Base-by-base conservation (phyloP, 2,888 invertebrate genomes). In the Clivina fossor region DNA sequence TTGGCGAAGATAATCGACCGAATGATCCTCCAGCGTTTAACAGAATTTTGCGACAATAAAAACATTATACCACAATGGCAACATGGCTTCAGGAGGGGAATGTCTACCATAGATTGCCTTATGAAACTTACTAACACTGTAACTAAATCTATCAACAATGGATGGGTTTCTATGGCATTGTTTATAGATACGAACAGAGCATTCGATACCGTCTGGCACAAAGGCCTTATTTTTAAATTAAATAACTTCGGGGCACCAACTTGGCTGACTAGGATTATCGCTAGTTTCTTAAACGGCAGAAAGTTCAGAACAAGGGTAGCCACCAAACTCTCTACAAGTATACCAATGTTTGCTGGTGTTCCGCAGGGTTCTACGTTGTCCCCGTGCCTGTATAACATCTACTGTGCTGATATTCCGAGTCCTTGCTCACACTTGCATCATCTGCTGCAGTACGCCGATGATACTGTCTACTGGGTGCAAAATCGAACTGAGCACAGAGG, bases 381-480 rank as follows among this genome's bases (percentile, higher is more conserved):
- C 2, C 40, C 40, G 1, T 22, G n/a, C 2, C n/a, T 32, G 11
- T 40, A 11, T 24, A 40, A 40, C 11, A 2, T 40, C 19, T 19
- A 2, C 13, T 5, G 4, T 2, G 2, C 20, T 1, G n/a, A 20
- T 2, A 20, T 40, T 20, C n/a, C 2, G 1, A n/a, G 13, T 7
- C 7, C 38, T 9, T 19, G 8, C 7, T 16, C 38, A 13, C 38
- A 18, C 2, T 16, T 7, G 8, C 18, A 19, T 18, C 9, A 18
- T 16, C 38, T 38, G 16, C 38, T 38, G 4, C 38, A 16, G 18
- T 38, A 38, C 20, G 38, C 18, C 9, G 38, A 38, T 18, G 38
- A 16, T 20, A 38, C 38, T 2, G 9, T 9, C 2, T 18, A 38
- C 18, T 2, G 8, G 18, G 18, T 16, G 7, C 11, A 8, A 13